Conservation (phyloP, 2,888 invertebrate species). For the Rhingia rostrata region DNA sequence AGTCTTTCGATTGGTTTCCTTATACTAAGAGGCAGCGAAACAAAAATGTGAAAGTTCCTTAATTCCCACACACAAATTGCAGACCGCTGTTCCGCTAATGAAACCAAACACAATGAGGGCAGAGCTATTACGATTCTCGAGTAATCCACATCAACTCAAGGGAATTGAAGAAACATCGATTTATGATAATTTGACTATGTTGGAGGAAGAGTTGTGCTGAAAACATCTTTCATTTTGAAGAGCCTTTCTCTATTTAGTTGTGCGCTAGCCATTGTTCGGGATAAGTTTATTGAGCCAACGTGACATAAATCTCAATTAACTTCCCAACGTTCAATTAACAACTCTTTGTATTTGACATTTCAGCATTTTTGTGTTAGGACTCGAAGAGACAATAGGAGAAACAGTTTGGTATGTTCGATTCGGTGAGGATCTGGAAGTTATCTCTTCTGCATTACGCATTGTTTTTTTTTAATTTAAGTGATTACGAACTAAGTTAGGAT, state of each 20-base stretch:
- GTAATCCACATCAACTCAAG: conserved; percentile 3
- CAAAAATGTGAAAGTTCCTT: conserved; percentile 18
- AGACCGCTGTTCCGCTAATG: background rate
- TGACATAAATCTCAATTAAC: conserved; percentile 65
- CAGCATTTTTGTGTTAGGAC: conserved; percentile 9
- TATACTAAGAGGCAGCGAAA: background rate
- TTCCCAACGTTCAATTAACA: conserved; percentile 53
- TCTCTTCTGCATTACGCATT: too few species aligned
- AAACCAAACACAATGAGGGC: background rate
- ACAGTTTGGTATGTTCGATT: too few species aligned
- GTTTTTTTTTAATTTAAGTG: too few species aligned
- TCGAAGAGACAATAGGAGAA: background rate
- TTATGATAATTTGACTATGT: background rate
- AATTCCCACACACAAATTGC: conserved; percentile 15
- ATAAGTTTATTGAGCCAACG: conserved; percentile 48
- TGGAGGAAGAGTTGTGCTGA: conserved; percentile 24
- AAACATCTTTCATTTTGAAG: conserved; percentile 40
- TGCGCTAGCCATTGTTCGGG: conserved; percentile 52
- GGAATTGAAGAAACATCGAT: conserved; percentile 20
- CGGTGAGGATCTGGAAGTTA: too few species aligned
- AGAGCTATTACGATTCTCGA: conserved; percentile 7
- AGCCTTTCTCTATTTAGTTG: conserved; percentile 57
- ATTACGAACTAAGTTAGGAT: too few species aligned
- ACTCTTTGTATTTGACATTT: conserved; percentile 44
- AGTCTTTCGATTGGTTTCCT: background rate